Conservation (phyloP, 2,888 invertebrate species). For the Acleris holmiana region DNA sequence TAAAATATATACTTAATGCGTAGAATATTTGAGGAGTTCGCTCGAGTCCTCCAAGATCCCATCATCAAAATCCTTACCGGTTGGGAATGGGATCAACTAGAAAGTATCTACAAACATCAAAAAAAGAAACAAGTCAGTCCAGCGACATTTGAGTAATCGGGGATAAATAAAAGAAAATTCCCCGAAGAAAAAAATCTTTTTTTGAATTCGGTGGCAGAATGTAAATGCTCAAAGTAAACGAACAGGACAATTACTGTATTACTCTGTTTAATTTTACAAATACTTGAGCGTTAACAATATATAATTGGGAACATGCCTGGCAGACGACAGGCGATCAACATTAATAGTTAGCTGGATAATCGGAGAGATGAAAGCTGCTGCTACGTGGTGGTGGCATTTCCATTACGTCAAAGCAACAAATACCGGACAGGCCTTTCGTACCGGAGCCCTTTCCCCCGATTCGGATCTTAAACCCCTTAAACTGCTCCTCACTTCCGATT, state of each 20-base stretch:
- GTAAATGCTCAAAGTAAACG: background rate
- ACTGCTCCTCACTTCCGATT: background rate
- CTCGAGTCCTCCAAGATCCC: too few relatives aligned
- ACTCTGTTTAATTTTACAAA: background rate
- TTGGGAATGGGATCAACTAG: too few relatives aligned
- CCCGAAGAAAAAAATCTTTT: too few relatives aligned
- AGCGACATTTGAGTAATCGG: too few relatives aligned
- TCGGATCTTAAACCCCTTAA: constrained; percentile 47
- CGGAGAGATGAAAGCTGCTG: background rate
- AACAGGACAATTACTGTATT: background rate
- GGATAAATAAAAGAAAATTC: too few relatives aligned
- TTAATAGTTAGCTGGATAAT: background rate
- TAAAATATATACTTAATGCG: too few relatives aligned
- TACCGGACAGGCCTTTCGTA: constrained; percentile 51
- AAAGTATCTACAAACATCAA: too few relatives aligned
- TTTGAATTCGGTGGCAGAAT: too few relatives aligned
- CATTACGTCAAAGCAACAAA: constrained; percentile 52
- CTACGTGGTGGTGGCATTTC: constrained; percentile 23
- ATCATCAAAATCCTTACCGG: too few relatives aligned
- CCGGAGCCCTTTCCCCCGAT: constrained; percentile 56
- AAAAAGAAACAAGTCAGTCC: too few relatives aligned
- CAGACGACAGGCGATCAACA: constrained; percentile 3
- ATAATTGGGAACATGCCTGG: background rate
- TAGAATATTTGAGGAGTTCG: too few relatives aligned
- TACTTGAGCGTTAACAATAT: constrained; percentile 1